phyloP scores from a whole-genome alignment of 2,797 vertebrate genomes.

The Hoplostethus mediterraneus region DNA sequence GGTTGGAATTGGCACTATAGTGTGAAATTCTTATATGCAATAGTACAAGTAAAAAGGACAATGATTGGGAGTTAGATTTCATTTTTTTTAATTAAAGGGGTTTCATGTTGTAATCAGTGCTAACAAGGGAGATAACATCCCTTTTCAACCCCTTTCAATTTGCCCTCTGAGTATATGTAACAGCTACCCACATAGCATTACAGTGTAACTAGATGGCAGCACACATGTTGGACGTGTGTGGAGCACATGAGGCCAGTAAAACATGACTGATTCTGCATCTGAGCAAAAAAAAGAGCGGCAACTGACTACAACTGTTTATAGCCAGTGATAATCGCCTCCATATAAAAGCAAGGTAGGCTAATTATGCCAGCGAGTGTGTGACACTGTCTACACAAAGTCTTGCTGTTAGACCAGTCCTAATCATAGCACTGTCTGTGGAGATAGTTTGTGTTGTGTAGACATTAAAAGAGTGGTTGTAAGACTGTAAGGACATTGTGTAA shows the following conservation, averaged over 20 bases:
- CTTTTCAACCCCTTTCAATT: too few relatives aligned
- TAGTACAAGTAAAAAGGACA: too few relatives aligned
- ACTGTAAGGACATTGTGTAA: not conserved
- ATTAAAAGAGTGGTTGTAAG: not conserved
- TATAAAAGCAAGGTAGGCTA: conserved; percentile 83
- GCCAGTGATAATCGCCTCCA: conserved; percentile 83
- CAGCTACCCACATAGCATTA: conserved; percentile 16
- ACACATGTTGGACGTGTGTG: conserved; percentile 81
- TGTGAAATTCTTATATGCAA: too few relatives aligned
- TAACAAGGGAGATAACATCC: too few relatives aligned
- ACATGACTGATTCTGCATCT: conserved; percentile 70
- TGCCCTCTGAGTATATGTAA: not conserved
- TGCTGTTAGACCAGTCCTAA: not conserved
- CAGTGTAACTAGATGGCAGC: conserved; percentile 38
- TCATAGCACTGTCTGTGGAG: not conserved
- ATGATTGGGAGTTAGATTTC: too few relatives aligned
- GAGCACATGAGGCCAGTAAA: conserved; percentile 81
- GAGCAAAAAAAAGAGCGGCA: conserved; percentile 65
- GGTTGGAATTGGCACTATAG: too few relatives aligned
- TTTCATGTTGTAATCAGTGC: too few relatives aligned
- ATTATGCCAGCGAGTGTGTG: conserved; percentile 71
- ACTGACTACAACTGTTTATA: conserved; percentile 82
- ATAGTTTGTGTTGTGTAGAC: not conserved
- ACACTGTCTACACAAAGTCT: conserved; percentile 30
- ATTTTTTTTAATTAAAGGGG: too few relatives aligned